Base-by-base conservation (phyloP, 1,140 invertebrate species). In the Chrysomallon squamiferum region DNA sequence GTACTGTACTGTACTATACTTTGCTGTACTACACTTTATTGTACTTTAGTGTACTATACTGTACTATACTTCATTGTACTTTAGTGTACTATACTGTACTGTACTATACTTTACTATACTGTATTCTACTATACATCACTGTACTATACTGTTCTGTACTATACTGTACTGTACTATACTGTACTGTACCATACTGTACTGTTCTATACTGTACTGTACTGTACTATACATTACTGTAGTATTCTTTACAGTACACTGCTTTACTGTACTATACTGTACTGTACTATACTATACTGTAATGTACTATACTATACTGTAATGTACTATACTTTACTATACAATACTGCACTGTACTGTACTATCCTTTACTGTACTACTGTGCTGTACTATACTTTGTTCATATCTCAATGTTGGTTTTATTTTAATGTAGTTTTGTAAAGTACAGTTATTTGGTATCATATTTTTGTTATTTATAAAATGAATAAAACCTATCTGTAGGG, bases 301-400 rank as follows among this genome's bases (percentile, higher is more conserved):
- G 49, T 2, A 63, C 47, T 15, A 27, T 50, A 50, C 47, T 50
- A n/a, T 50, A 50, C 2, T 2, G 47, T 50, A 15, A 0, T 50
- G 33, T 52, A 32, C 0, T 57, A 9, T 66, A 61, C 30, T 50
- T 0, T 41, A 50, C 32, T 60, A 45, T 66, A 60, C 0, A 52
- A 27, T 66, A 41, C 32, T 60, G 47, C 11, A 52, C 33, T 60
- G 65, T 60, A 66, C 22, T 52, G 45, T 52, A 50, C 3, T 59
- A 9, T 45, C 45, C 25, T 58, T 38, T 29, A 65, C 35, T 58
- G 35, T 49, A 41, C 45, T 47, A 43, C 56, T 65, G 54, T 59
- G 49, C 25, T 65, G 58, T 54, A 66, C 65, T 66, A 45, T 61
- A 61, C 13, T 66, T n/a, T n/a, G n/a, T n/a, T n/a, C n/a, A n/a